Base-by-base conservation (phyloP, 1,140 invertebrate species). In the Achroia grisella region DNA sequence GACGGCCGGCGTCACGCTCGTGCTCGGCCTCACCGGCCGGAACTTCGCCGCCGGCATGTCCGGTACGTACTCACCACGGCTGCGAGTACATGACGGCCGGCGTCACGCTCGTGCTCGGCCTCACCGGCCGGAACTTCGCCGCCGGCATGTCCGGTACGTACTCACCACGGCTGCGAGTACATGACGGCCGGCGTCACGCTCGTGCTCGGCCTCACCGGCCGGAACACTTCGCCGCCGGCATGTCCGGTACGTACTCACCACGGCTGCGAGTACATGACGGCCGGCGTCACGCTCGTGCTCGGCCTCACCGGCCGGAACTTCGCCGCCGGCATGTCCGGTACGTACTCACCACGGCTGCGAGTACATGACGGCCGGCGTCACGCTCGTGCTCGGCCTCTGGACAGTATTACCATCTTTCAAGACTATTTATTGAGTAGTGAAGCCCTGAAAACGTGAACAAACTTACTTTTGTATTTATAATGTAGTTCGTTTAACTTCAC, bases 21-120 rank as follows among this genome's bases (percentile, higher is more conserved):
- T 99, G 72, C 88, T 99, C 8, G 97, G 97, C 6, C 86, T 93
- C 10, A 98, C 96, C 10, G 97, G 97, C 41, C 88, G 97, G 44
- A 99, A 99, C 88, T 99, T 99, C 87, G 98, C 97, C 30, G 98
- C 98, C 45, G 98, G 98, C 59, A 99, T 99, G 97, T 97, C 94
- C 54, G 94, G 93, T 63, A 29, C 28, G 34, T 46, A 33, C 6
- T 86, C 93, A 99, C 88, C 98, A 99, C 85, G 98, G 97, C 15
- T 99, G 98, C 89, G 98, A 99, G 87, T 99, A 99, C 77, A 99
- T 99, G 98, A 99, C 98, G 31, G 98, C 97, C 15, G 97, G 97
- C 49, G 87, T 89, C 48, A 94, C 94, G 44, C 86, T 99, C 4
- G 95, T 99, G 72, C 88, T 99, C 8, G 97, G 97, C 6, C 86